These are phyloP conservation scores for Cataglyphis hispanica DNA, from an alignment of 1,140 invertebrate genomes.

Conservation along the genomic window DNA sequence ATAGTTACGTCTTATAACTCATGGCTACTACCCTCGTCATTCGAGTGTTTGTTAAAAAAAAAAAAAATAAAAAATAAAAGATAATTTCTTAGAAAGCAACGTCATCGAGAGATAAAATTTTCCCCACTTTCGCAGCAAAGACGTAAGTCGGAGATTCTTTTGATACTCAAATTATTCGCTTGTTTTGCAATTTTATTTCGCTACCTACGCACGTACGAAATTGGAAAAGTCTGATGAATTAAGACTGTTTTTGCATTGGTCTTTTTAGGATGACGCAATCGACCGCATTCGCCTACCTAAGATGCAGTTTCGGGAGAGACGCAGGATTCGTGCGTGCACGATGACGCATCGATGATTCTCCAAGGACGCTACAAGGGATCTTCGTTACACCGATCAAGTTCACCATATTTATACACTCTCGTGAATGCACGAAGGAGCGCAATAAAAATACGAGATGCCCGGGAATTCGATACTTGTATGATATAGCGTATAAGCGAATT, in stretches of 20 bases:
- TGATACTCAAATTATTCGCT: background rate
- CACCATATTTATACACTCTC: conserved; percentile 47
- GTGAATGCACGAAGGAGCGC: background rate
- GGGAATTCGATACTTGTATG: background rate
- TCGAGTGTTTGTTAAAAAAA: background rate
- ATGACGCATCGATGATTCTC: conserved; percentile 38
- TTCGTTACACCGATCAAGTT: conserved; percentile 39
- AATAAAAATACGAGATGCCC: conserved; percentile 11
- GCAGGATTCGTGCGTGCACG: background rate
- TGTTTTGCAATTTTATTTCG: background rate
- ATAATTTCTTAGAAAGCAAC: background rate
- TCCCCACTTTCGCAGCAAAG: background rate
- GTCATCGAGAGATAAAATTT: background rate
- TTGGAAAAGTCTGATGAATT: conserved; percentile 10
- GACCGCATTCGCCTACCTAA: background rate
- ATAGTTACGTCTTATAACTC: background rate
- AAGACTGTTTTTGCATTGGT: background rate
- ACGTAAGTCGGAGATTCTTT: background rate
- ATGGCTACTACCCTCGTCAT: background rate
- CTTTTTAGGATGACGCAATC: conserved; percentile 34
- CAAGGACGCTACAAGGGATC: conserved; percentile 16
- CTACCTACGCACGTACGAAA: background rate
- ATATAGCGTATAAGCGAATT: background rate
- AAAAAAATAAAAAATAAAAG: background rate
- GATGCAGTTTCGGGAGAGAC: conserved; percentile 6